Percentiles rank a stretch among this genome's conserved stretches.
Conservation (phyloP, 2,797 vertebrate genomes). For the Pangasius mekongensis region DNA sequence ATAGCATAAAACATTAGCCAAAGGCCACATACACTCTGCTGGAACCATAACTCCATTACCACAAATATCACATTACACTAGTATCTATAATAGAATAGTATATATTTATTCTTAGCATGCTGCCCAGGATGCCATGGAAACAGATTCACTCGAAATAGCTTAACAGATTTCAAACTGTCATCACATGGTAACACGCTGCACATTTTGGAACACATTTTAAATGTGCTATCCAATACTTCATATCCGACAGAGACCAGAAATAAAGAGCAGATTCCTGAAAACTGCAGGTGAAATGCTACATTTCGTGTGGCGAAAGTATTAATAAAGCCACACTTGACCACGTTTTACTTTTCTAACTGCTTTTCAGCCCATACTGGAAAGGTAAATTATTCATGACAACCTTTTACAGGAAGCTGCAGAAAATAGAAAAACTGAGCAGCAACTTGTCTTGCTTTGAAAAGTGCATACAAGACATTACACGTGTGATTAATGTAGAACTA, state of each 20-base stretch:
- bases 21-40: not conserved
- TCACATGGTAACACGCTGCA: slow-evolving; percentile 25
- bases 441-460: not conserved
- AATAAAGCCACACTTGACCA: not conserved
- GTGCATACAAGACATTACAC: not conserved
- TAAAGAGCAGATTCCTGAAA: slow-evolving; percentile 65
- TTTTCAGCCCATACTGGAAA: slow-evolving; percentile 68
- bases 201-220: slow-evolving; percentile 45
- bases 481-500: not conserved
- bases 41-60: slow-evolving; percentile 14
- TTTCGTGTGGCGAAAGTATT: not conserved
- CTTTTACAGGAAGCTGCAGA: slow-evolving; percentile 63
- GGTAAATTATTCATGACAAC: slow-evolving; percentile 69
- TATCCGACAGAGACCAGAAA: slow-evolving; percentile 67
- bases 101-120: slow-evolving; percentile 26
- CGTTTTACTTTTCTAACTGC: not conserved
- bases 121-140: slow-evolving; percentile 25
- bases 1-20: not conserved
- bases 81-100: slow-evolving; percentile 14
- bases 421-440: not conserved
- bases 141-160: slow-evolving; percentile 26
- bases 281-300: slow-evolving; percentile 60
- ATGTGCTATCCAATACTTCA: slow-evolving; percentile 71
- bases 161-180: slow-evolving; percentile 27
- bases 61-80: not conserved